phyloP scores from a whole-genome alignment of 2,113 vertebrate species.

The Isurus oxyrinchus region DNA sequence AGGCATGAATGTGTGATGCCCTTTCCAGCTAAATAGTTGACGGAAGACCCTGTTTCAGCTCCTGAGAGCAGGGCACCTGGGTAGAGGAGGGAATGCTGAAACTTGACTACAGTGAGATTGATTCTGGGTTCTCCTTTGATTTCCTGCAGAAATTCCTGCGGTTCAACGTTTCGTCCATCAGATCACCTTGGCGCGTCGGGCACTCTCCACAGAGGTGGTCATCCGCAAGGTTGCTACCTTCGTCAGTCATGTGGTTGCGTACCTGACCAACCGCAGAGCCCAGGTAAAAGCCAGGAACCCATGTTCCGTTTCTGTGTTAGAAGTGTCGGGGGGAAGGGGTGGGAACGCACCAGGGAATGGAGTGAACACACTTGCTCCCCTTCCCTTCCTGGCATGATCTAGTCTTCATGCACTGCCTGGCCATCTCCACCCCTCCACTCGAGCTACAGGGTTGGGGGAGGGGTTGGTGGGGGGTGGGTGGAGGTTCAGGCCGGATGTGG shows the following conservation, averaged over 20 bases:
- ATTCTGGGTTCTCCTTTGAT: background rate
- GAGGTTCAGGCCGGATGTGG: background rate
- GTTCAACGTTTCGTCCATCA: constrained; percentile 39
- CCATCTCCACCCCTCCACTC: no score
- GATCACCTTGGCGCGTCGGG: constrained; percentile 37
- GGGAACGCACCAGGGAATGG: no score
- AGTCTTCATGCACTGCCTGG: no score
- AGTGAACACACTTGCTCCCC: no score
- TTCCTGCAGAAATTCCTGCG: constrained; percentile 39
- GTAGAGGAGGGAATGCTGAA: background rate
- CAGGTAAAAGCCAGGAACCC: constrained; percentile 33
- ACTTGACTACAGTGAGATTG: background rate
- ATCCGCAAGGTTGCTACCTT: constrained; percentile 39
- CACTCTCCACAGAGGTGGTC: constrained; percentile 37
- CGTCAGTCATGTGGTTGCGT: constrained; percentile 41
- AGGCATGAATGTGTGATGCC: background rate
- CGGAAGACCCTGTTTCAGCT: background rate
- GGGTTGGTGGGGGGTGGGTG: no score
- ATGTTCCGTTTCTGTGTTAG: no score
- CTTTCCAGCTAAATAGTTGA: background rate
- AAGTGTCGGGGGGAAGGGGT: no score
- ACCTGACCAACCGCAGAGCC: constrained; percentile 41
- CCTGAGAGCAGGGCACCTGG: background rate
- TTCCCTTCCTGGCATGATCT: no score
- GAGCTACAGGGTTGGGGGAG: no score